Conservation (phyloP, 2,113 vertebrate genomes). For the Trichechus manatus region DNA sequence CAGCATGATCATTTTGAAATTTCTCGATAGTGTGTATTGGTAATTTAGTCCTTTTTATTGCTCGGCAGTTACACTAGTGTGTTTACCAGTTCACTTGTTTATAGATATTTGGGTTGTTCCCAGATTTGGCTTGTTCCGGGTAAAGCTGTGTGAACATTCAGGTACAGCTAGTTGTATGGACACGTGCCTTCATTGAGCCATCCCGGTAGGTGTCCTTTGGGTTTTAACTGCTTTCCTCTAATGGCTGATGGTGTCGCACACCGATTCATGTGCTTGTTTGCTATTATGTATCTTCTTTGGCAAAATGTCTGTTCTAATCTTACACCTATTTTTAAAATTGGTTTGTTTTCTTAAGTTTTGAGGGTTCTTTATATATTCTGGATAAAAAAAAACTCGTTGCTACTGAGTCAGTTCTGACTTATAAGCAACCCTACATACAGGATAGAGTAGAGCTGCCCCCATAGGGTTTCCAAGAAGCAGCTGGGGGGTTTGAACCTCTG, state of each 20-base stretch:
- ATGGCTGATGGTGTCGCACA: not conserved
- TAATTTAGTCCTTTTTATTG: not conserved
- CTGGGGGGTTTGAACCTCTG: no score
- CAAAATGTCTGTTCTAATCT: not conserved
- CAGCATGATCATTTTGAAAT: not conserved
- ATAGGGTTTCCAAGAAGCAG: no score
- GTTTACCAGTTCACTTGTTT: not conserved
- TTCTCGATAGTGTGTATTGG: accelerated
- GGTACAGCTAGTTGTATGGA: not conserved
- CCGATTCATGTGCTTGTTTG: not conserved
- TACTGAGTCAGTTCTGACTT: no score
- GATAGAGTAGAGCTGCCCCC: no score
- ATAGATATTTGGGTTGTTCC: not conserved
- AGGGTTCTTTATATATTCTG: conserved; percentile 55
- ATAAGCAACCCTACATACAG: no score
- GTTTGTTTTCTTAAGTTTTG: not conserved
- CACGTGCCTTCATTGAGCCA: not conserved
- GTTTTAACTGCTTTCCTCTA: not conserved
- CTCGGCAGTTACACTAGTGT: no score
- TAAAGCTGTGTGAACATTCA: not conserved
- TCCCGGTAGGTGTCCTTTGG: not conserved
- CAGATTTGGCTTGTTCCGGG: not conserved
- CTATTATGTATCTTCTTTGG: not conserved
- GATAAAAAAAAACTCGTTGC: not conserved
- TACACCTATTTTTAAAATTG: not conserved